A percentile compares a stretch with the other conserved stretches of the same genome.
Evolutionary conservation across 2,797 vertebrate genomes (phyloP).

Genomic region (Enoplosus armatus): DNA sequence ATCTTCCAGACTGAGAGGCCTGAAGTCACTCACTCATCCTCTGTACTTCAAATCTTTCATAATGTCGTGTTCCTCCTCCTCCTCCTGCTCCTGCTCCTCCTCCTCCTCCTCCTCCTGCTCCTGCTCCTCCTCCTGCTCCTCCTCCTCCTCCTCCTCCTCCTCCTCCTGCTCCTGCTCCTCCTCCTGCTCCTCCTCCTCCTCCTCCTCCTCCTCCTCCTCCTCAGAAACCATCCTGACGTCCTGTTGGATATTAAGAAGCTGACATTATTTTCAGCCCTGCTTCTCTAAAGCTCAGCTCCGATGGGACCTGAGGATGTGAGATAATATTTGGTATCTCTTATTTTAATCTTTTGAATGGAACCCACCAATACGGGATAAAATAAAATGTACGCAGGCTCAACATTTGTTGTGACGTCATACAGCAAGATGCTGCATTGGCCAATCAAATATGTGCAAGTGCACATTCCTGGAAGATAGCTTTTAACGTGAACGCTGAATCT

Average conservation of each 20-base stretch:
- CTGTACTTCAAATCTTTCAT: neutral
- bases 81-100: too few relatives aligned
- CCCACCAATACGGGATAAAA: too few relatives aligned
- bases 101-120: too few relatives aligned
- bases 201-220: neutral
- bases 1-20: neutral
- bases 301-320: neutral
- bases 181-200: neutral
- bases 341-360: neutral
- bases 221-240: neutral
- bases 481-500: neutral
- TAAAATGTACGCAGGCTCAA: too few relatives aligned
- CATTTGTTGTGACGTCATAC: too few relatives aligned
- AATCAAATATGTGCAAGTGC: too few relatives aligned
- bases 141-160: neutral
- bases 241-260: neutral
- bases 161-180: too few relatives aligned
- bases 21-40: conserved; percentile 3
- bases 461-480: neutral
- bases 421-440: too few relatives aligned
- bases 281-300: neutral
- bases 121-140: neutral
- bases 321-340: neutral
- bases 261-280: neutral
- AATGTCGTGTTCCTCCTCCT: too few relatives aligned